Conservation (phyloP, 2,888 invertebrate genomes). For the Ornithoptera priamus region DNA sequence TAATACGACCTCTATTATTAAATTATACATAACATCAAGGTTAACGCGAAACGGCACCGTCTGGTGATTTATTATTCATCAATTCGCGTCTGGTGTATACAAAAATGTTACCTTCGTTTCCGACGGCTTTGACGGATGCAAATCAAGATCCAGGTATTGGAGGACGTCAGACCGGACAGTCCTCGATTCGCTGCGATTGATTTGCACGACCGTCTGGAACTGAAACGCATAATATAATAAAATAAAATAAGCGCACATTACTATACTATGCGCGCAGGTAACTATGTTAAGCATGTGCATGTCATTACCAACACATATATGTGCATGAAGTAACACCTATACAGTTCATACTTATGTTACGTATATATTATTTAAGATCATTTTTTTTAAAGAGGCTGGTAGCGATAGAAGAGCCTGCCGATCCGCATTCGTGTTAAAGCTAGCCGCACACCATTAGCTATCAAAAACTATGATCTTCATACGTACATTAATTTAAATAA, state of each 20-base stretch:
- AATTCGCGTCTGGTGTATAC: slow-evolving; percentile 5
- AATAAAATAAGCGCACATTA: not conserved
- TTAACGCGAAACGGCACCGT: not conserved
- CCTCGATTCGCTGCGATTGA: slow-evolving; percentile 38
- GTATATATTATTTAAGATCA: not conserved
- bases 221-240: not conserved
- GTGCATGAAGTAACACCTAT: not conserved
- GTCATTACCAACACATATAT: not conserved
- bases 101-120: slow-evolving; percentile 43
- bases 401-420: not conserved
- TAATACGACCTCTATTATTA: slow-evolving; percentile 7
- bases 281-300: not conserved
- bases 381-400: not conserved
- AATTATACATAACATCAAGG: slow-evolving; percentile 1
- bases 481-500: not conserved
- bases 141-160: slow-evolving; percentile 93
- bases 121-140: slow-evolving; percentile 76
- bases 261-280: not conserved
- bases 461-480: not conserved
- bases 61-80: slow-evolving; percentile 8
- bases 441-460: not conserved
- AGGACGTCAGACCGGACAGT: slow-evolving; percentile 47
- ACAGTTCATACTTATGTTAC: not conserved
- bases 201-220: slow-evolving; percentile 32
- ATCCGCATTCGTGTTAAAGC: not conserved